Conservation (phyloP, 2,113 vertebrate genomes). For the Cygnus atratus region DNA sequence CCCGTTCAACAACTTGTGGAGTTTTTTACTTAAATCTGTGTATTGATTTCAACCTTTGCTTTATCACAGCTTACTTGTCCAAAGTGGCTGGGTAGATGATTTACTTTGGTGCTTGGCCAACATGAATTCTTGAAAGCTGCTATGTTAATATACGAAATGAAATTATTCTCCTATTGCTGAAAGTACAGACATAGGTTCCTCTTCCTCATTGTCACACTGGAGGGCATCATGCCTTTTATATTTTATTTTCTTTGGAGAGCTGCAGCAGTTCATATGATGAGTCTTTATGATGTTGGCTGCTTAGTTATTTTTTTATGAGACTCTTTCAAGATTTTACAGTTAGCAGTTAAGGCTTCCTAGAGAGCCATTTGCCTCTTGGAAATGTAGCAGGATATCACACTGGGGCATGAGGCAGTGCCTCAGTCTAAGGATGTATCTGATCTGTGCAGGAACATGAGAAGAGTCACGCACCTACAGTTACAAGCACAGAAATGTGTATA, state of each 20-base stretch:
- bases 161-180: not conserved
- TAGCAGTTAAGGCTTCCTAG: not conserved
- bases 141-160: not conserved
- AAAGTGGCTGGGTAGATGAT: not conserved
- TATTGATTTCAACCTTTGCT: not conserved
- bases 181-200: not conserved
- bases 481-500: accelerated
- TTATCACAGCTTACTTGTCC: not conserved
- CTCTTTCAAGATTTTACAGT: not conserved
- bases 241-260: not conserved
- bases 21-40: not conserved
- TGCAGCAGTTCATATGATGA: not conserved
- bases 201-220: not conserved
- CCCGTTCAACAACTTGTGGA: not conserved
- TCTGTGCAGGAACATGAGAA: not conserved
- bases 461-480: not conserved
- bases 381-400: not conserved
- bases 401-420: not conserved
- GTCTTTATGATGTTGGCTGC: not conserved
- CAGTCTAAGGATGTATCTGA: not conserved
- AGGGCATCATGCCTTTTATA: not conserved
- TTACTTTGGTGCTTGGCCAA: not conserved
- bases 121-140: not conserved
- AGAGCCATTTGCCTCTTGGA: not conserved
- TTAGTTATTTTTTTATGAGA: not conserved